These are phyloP conservation scores for Arremon aurantiirostris DNA, from an alignment of 2,797 vertebrate genomes.

Conservation along the genomic window DNA sequence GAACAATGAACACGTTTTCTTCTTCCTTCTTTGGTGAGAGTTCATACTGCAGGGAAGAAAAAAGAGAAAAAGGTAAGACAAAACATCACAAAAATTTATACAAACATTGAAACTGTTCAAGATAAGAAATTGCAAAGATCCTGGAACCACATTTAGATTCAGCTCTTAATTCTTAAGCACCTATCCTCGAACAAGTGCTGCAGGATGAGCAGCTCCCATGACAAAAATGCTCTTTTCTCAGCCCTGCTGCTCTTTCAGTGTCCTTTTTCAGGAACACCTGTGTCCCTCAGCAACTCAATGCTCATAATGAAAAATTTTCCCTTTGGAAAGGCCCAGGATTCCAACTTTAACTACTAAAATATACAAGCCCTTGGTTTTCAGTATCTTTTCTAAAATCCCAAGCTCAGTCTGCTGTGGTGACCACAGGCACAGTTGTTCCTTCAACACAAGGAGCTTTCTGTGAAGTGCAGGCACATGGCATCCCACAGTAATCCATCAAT, in stretches of 20 bases:
- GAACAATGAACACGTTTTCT: not conserved
- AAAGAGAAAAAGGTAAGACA: not conserved
- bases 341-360: not conserved
- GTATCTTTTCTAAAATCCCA: not conserved
- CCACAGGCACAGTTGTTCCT: not conserved
- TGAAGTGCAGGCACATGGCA: not conserved
- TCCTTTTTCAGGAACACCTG: not conserved
- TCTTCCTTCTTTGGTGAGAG: not conserved
- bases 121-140: not conserved
- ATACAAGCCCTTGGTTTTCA: not conserved
- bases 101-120: not conserved
- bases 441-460: not conserved
- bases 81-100: not conserved
- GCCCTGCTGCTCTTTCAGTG: not conserved
- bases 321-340: not conserved
- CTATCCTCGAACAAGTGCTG: not conserved
- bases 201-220: not conserved
- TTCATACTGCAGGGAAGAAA: slow-evolving; percentile 32
- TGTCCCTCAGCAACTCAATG: not conserved
- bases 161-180: not conserved
- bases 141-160: not conserved
- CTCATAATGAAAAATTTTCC: not conserved
- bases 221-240: not conserved
- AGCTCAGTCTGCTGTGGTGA: not conserved
- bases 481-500: not conserved